Base-by-base conservation (phyloP, 2,113 vertebrate species). In the Columbina picui region DNA sequence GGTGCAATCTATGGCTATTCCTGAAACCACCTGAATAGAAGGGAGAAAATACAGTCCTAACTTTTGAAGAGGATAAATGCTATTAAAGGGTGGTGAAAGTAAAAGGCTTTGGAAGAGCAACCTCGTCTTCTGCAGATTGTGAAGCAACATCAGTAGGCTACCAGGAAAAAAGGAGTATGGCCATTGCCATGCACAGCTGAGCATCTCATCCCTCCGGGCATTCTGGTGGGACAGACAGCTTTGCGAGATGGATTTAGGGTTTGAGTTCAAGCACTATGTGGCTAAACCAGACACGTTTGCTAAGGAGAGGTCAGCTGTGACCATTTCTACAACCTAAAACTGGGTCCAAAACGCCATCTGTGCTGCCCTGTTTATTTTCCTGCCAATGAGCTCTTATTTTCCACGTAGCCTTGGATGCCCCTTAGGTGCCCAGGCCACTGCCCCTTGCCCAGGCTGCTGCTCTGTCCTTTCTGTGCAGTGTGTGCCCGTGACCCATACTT, bases 401-500 rank as follows among this genome's bases (percentile, higher is more conserved):
- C 15, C 16, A 0, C 0, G 14, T 4, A 71, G 57, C 41, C 20
- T 30, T 23, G 41, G 10, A 29, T 27, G n/a, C 8, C 25, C 10
- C 19, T 4, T 32, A 11, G 25, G 14, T 45, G 18, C 26, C 43
- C 67, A n/a, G 23, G 27, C 80, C 2, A 0, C 71, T 84, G 68
- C 38, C 41, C 52, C 19, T 47, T 43, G 21, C 12, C 34, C 29
- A 5, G 15, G 0, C 6, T 34, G 23, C 49, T 39, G 49, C 30
- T 50, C 81, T 22, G 25, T 76, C n/a, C 25, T 25, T 34, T 26
- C 13, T 1, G 2, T 10, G 19, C 75, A 43, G 32, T 0, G 1
- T 14, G 6, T 26, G 0, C 13, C 36, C 7, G 10, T 10, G 22
- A 14, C 11, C 16, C 29, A 1, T 7, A 5, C 16, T 32, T 10